These are phyloP conservation scores for Idaea straminata DNA, from an alignment of 2,888 invertebrate genomes.

Conservation along the genomic window DNA sequence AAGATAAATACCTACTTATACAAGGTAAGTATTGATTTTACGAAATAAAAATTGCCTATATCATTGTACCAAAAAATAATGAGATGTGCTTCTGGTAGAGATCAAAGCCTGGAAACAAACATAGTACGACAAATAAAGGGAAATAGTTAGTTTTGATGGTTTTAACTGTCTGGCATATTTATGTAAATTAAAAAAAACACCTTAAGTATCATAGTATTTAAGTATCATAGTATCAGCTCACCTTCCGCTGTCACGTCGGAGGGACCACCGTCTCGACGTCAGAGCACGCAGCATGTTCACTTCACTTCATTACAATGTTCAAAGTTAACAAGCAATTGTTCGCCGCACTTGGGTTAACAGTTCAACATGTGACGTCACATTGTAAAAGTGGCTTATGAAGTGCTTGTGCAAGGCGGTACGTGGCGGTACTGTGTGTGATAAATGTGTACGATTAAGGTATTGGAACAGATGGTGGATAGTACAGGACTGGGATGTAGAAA, in stretches of 20 bases:
- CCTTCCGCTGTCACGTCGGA: constrained; percentile 74
- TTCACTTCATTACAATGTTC: constrained; percentile 35
- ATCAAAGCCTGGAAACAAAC: too few species aligned
- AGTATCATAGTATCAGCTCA: constrained; percentile 46
- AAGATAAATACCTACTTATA: too few species aligned
- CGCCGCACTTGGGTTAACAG: not conserved
- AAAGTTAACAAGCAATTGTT: constrained; percentile 12
- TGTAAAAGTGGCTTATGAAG: not conserved
- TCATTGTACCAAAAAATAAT: too few species aligned
- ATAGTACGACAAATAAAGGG: too few species aligned
- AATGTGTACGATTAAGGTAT: not conserved
- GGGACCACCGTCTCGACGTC: constrained; percentile 72
- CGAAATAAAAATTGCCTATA: too few species aligned
- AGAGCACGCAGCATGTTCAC: constrained; percentile 65
- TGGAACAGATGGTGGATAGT: not conserved
- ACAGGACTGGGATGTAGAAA: too few species aligned
- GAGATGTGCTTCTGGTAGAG: too few species aligned
- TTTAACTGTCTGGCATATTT: too few species aligned
- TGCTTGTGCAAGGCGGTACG: not conserved
- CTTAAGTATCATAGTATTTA: too few species aligned
- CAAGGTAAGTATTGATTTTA: too few species aligned
- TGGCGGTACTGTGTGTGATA: not conserved
- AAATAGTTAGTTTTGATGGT: too few species aligned
- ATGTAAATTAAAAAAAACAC: too few species aligned
- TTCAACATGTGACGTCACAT: not conserved